phyloP scores from a whole-genome alignment of 2,113 vertebrate species.

The Oostethus manadensis region DNA sequence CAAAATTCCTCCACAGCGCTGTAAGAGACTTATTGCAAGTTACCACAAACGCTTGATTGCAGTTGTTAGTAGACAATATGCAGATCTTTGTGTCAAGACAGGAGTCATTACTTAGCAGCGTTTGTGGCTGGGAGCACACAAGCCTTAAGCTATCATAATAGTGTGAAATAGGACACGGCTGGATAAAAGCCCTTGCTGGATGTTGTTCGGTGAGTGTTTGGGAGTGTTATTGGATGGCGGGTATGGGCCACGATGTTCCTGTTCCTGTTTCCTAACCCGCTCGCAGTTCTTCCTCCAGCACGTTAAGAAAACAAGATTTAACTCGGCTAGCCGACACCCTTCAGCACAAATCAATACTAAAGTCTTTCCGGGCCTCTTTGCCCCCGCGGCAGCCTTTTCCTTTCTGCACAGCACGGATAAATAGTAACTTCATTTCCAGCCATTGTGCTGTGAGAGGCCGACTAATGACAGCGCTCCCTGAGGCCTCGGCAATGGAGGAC shows the following conservation, averaged over 20 bases:
- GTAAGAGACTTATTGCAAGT: too few relatives aligned
- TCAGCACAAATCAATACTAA: conserved; percentile 80
- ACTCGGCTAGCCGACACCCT: conserved; percentile 60
- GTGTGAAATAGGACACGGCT: conserved; percentile 57
- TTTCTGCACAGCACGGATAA: conserved; percentile 77
- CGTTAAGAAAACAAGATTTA: conserved; percentile 66
- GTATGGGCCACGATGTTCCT: conserved; percentile 46
- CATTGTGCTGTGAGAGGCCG: conserved; percentile 72
- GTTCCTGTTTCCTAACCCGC: conserved; percentile 46
- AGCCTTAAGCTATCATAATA: conserved; percentile 56
- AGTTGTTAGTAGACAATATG: conserved; percentile 30
- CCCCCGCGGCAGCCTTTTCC: conserved; percentile 70
- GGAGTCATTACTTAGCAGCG: conserved; percentile 55
- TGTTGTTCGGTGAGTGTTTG: conserved; percentile 52
- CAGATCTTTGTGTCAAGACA: conserved; percentile 45
- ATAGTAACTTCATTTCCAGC: conserved; percentile 81
- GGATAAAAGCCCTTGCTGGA: conserved; percentile 64
- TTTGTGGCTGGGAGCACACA: conserved; percentile 54
- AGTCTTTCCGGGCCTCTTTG: conserved; percentile 73
- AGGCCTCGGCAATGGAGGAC: conserved; percentile 62
- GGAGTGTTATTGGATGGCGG: conserved; percentile 54
- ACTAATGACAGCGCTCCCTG: conserved; percentile 75
- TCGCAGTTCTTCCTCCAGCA: conserved; percentile 51
- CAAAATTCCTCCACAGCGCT: too few relatives aligned
- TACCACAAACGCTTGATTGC: too few relatives aligned